A percentile compares a stretch with the other conserved stretches of the same genome.
phyloP scores from a whole-genome alignment of 2,888 invertebrate species.

The Pyralis farinalis region DNA sequence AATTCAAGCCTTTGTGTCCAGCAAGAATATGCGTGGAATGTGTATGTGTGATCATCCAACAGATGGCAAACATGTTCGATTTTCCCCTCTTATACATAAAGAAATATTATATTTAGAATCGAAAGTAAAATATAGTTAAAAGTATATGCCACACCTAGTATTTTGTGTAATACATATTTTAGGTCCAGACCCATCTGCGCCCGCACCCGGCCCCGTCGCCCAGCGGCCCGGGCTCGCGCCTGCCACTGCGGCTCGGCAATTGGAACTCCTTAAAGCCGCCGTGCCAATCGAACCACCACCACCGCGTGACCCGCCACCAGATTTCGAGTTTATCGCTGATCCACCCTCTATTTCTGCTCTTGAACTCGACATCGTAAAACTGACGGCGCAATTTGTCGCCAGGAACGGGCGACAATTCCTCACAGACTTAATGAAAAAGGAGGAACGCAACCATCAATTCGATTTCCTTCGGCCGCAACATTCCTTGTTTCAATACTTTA shows the following conservation, averaged over 20 bases:
- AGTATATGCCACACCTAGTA: too few species aligned
- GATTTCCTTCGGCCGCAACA: conserved; percentile 99
- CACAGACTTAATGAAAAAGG: conserved; percentile 98
- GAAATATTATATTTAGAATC: too few species aligned
- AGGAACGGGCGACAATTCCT: conserved; percentile 98
- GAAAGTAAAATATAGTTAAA: too few species aligned
- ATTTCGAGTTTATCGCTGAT: conserved; percentile 97
- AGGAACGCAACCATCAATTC: conserved; percentile 98
- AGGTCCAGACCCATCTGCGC: conserved; percentile 42
- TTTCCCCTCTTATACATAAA: too few species aligned
- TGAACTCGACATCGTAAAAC: conserved; percentile 98
- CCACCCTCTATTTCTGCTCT: conserved; percentile 99
- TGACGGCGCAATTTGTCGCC: conserved; percentile 99
- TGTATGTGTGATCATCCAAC: too few species aligned
- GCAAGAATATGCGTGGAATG: too few species aligned
- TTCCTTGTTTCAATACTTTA: conserved; percentile 98
- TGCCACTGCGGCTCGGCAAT: conserved; percentile 91
- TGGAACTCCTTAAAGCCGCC: conserved; percentile 92
- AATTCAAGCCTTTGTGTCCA: too few species aligned
- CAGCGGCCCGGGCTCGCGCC: conserved; percentile 83
- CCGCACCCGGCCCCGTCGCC: conserved; percentile 19
- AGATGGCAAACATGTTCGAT: too few species aligned
- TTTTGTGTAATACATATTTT: too few species aligned
- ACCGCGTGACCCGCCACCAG: conserved; percentile 94
- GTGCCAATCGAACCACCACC: conserved; percentile 92